These are phyloP conservation scores for Rousettus madagascariensis DNA, from an alignment of 2,797 vertebrate species.

Conservation along the genomic window DNA sequence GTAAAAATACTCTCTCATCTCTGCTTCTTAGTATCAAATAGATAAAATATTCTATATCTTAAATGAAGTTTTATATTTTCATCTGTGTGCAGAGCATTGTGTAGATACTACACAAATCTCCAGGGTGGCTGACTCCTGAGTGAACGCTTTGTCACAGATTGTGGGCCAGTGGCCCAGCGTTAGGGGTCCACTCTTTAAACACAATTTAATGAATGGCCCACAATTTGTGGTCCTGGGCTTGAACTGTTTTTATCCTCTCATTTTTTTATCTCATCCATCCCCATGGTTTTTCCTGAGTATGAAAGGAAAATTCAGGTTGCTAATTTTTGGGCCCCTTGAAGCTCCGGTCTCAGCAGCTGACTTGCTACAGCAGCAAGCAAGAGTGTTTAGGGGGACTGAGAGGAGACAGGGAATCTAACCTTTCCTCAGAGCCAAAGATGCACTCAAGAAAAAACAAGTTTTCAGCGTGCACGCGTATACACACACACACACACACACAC, in stretches of 20 bases:
- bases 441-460: background rate
- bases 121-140: background rate
- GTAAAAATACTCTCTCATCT: slow-evolving; percentile 30
- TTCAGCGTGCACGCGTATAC: background rate
- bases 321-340: background rate
- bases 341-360: background rate
- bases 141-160: background rate
- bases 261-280: background rate
- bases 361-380: background rate
- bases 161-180: no score
- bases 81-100: background rate
- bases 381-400: background rate
- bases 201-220: background rate
- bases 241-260: slow-evolving; percentile 4
- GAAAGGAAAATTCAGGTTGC: background rate
- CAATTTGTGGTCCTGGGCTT: background rate
- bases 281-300: background rate
- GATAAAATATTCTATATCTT: background rate
- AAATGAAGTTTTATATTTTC: background rate
- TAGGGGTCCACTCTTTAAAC: background rate
- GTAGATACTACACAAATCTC: background rate
- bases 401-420: background rate
- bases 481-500: background rate
- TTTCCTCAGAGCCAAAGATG: background rate
- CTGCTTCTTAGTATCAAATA: background rate